Percentiles rank a stretch among this genome's conserved stretches.
Conservation (phyloP, 2,888 invertebrate species). For the Brachyopa scutellaris region DNA sequence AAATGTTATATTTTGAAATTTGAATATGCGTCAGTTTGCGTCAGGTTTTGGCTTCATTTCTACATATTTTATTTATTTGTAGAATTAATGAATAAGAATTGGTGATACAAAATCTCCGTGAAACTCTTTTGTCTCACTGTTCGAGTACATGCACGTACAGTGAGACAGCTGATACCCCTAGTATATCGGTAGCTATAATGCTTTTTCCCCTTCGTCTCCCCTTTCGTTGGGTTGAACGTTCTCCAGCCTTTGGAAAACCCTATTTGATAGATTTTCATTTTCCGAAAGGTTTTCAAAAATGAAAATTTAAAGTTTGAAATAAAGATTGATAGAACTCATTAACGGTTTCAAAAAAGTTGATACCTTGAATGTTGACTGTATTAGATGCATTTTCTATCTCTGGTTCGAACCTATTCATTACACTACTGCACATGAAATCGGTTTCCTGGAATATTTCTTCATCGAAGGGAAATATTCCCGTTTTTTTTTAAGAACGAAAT, state of each 20-base stretch:
- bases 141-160: no score
- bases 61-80: no score
- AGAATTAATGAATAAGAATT: no score
- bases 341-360: background rate
- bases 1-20: no score
- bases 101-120: no score
- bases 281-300: background rate
- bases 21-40: no score
- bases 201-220: background rate
- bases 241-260: background rate
- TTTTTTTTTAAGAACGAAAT: constrained; percentile 17
- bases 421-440: background rate
- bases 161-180: no score
- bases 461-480: constrained; percentile 26
- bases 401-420: background rate
- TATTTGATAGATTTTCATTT: background rate
- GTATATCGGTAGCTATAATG: background rate
- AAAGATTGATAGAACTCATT: no score
- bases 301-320: background rate
- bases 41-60: no score
- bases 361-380: background rate
- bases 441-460: background rate
- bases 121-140: no score
- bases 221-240: background rate
- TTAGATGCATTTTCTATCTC: background rate